Percentiles rank a stretch among this genome's conserved stretches.
These are phyloP conservation scores for Equus przewalskii DNA, from an alignment of 2,113 vertebrate species.

Conservation along the genomic window DNA sequence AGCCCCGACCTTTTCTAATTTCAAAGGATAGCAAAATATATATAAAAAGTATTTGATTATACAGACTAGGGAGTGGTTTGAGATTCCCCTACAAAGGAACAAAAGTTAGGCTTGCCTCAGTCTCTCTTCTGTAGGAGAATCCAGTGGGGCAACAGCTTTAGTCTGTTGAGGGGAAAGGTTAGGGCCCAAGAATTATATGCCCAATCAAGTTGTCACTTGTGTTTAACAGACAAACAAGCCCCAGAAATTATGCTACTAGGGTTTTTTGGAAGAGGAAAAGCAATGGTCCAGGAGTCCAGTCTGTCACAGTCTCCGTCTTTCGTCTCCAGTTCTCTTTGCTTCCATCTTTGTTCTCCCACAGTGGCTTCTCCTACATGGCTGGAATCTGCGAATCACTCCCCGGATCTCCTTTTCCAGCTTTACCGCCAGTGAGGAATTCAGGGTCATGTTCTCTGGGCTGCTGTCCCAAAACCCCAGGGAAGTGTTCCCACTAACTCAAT, in stretches of 20 bases:
- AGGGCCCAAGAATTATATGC: neutral
- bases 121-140: neutral
- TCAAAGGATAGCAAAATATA: neutral
- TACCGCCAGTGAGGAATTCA: neutral
- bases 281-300: neutral
- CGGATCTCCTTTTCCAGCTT: neutral
- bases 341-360: neutral
- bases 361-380: neutral
- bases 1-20: neutral
- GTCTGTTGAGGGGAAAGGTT: neutral
- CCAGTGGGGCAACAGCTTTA: neutral
- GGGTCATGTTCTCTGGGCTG: neutral
- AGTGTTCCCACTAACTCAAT: neutral
- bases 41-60: neutral
- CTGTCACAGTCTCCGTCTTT: neutral
- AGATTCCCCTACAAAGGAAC: constrained; percentile 13
- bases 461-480: neutral
- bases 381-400: neutral
- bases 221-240: neutral
- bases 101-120: neutral
- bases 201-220: neutral
- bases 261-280: neutral
- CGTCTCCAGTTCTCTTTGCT: neutral
- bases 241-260: neutral
- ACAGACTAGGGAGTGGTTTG: neutral